Evolutionary conservation across 1,140 invertebrate genomes (phyloP).

Genomic region (Arion vulgaris): DNA sequence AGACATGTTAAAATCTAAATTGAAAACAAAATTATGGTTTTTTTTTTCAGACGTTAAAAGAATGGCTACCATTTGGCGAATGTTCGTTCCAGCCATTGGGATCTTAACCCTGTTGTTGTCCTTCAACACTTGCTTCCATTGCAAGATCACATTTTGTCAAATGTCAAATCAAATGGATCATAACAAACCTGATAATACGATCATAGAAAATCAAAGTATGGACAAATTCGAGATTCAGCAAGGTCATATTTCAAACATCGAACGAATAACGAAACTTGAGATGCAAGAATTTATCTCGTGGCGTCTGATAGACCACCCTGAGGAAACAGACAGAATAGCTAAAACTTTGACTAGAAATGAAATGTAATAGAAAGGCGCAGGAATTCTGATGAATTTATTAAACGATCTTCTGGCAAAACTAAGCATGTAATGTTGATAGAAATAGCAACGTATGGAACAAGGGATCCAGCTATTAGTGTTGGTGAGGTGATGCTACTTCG

Average conservation of each 20-base stretch:
- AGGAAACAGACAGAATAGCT: slow-evolving; percentile 4
- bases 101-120: no score
- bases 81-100: no score
- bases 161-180: no score
- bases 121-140: no score
- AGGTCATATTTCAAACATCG: background rate
- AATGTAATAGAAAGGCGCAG: slow-evolving; percentile 40
- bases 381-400: slow-evolving; percentile 42
- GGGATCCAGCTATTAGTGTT: slow-evolving; percentile 48
- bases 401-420: slow-evolving; percentile 20
- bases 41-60: no score
- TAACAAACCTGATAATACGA: no score
- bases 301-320: slow-evolving; percentile 19
- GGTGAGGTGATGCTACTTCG: slow-evolving; percentile 43
- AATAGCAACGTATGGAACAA: slow-evolving; percentile 43
- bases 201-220: background rate
- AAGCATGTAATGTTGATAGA: slow-evolving; percentile 46
- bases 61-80: no score
- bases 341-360: slow-evolving; percentile 10
- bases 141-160: no score
- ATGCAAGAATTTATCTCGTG: slow-evolving; percentile 15
- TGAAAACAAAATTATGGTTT: no score
- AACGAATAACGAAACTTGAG: background rate
- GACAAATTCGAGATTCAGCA: background rate
- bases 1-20: no score